A percentile compares a stretch with the other conserved stretches of the same genome.
Evolutionary conservation across 2,797 vertebrate species (phyloP).

Genomic region (Lophotriccus pileatus): DNA sequence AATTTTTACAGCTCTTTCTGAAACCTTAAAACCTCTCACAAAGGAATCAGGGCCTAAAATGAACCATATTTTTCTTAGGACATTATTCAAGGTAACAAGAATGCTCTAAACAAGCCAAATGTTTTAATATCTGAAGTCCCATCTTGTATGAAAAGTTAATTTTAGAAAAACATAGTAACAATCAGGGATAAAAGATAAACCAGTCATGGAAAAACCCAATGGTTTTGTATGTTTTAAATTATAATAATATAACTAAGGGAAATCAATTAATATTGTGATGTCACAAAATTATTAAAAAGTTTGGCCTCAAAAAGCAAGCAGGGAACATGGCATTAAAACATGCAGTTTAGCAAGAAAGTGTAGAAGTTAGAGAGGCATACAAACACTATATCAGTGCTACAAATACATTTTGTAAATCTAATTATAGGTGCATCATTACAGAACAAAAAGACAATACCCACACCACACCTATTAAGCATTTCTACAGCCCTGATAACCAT

Average conservation of each 20-base stretch:
- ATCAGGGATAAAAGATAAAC: background rate
- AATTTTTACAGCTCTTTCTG: background rate
- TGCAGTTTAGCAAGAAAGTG: background rate
- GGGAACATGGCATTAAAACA: background rate
- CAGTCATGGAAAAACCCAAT: background rate
- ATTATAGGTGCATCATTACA: background rate
- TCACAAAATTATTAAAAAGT: background rate
- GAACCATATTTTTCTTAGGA: background rate
- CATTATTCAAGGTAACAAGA: background rate
- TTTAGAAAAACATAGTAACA: background rate
- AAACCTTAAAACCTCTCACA: background rate
- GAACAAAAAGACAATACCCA: background rate
- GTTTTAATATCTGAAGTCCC: background rate
- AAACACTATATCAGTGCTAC: background rate
- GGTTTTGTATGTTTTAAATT: background rate
- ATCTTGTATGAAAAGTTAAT: background rate
- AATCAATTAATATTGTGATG: background rate
- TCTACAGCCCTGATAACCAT: background rate
- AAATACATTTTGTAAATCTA: background rate
- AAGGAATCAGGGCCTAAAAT: background rate
- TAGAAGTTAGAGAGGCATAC: background rate
- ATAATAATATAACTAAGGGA: background rate
- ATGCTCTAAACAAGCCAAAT: background rate
- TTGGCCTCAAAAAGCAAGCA: background rate
- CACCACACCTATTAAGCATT: background rate